phyloP scores from a whole-genome alignment of 1,140 invertebrate species.

The Halesus radiatus region DNA sequence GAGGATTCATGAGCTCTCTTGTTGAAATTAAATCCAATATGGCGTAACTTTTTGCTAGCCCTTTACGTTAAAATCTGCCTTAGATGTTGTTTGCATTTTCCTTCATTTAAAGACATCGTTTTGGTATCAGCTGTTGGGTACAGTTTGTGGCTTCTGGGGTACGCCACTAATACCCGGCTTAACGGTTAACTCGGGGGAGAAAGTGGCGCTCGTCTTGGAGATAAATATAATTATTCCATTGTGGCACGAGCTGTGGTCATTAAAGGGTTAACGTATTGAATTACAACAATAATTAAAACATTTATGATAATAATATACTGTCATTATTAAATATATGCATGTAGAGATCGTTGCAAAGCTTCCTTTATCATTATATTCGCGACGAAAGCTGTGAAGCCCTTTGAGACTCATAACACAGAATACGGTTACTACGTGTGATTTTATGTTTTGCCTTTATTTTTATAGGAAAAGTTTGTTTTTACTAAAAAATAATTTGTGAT shows the following conservation, averaged over 20 bases:
- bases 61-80: not conserved
- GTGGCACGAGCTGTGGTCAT: not conserved
- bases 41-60: not conserved
- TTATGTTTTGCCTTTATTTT: too few species aligned
- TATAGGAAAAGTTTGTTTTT: too few species aligned
- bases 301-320: too few species aligned
- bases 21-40: too few species aligned
- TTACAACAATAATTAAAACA: constrained; percentile 14
- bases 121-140: constrained; percentile 37
- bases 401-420: too few species aligned
- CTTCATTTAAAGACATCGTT: constrained; percentile 27
- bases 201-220: constrained; percentile 13
- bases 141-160: constrained; percentile 23
- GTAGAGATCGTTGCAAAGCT: too few species aligned
- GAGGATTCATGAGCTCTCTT: too few species aligned
- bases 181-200: constrained; percentile 14
- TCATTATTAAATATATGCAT: too few species aligned
- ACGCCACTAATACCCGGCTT: constrained; percentile 24
- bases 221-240: constrained; percentile 40
- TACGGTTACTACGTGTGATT: too few species aligned
- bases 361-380: too few species aligned
- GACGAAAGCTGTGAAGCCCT: too few species aligned
- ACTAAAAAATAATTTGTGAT: too few species aligned
- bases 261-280: constrained; percentile 20
- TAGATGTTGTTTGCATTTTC: constrained; percentile 24